Evolutionary conservation across 2,113 vertebrate genomes (phyloP).

Genomic region (Phylloscopus whistleri): DNA sequence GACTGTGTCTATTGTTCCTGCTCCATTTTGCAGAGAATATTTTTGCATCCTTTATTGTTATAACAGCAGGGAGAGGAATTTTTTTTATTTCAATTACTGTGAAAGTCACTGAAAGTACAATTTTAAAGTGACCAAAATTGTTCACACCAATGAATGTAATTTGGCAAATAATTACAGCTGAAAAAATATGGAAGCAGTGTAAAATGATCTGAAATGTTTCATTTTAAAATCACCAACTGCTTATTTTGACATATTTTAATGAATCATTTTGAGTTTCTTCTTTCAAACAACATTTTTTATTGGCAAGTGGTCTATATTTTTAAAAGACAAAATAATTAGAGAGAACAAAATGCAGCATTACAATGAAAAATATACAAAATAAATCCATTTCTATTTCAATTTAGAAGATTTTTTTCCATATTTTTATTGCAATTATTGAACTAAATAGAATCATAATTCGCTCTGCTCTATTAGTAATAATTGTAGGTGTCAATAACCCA

Average conservation of each 20-base stretch:
- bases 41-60: slow-evolving; percentile 28
- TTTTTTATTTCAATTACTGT: slow-evolving; percentile 8
- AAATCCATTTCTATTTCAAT: neutral
- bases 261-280: slow-evolving; percentile 32
- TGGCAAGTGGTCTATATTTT: neutral
- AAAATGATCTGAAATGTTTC: slow-evolving; percentile 41
- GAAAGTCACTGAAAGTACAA: neutral
- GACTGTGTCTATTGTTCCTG: slow-evolving; percentile 30
- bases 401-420: neutral
- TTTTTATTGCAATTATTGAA: slow-evolving; percentile 2
- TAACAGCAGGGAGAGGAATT: slow-evolving; percentile 8
- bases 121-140: slow-evolving; percentile 23
- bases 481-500: neutral
- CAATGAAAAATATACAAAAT: neutral
- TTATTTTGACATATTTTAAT: slow-evolving; percentile 61
- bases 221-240: slow-evolving; percentile 38
- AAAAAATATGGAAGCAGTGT: slow-evolving; percentile 27
- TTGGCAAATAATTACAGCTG: slow-evolving; percentile 35
- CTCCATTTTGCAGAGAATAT: slow-evolving; percentile 20
- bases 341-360: neutral
- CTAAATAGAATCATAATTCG: neutral
- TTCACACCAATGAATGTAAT: slow-evolving; percentile 21
- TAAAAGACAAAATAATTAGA: neutral
- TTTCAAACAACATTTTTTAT: neutral
- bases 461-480: neutral